Evolutionary conservation across 1,140 invertebrate genomes (phyloP), one percentile per base, ranked within the genome.

Genomic region (Colletes gigas): DNA sequence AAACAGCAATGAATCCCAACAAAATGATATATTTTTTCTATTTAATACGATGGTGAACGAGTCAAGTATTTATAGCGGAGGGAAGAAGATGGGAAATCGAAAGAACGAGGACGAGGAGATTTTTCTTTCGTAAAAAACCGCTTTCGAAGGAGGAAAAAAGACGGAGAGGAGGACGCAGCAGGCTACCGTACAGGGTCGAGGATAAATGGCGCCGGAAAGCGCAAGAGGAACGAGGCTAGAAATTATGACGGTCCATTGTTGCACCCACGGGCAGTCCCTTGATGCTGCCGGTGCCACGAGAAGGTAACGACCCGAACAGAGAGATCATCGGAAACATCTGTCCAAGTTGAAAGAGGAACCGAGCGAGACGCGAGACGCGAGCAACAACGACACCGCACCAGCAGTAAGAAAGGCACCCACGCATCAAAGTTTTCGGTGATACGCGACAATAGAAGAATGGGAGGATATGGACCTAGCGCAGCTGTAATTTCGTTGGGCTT

Each of bases 271-370:
- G 30, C 30, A 50, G 63, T 54, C 73, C 50, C 63, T 73, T 54
- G 68, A 59, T 69, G 44, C 59, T 60, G 65, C 50, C 17, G 41
- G 55, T 47, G 62, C 39, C n/a, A 62, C 55, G 41, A 60, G 41
- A 60, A 69, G 66, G 57, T 63, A 47, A 57, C 59, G 41, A 65
- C 57, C 57, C 12, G 30, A 66, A 15, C 21, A 30, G 19, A 41
- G 66, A 57, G 63, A 85, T 60, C 41, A 55, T 62, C 60, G 79
- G 30, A 59, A 89, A 87, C 88, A 89, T 88, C 88, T 89, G 88
- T 84, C 82, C 19, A 62, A 67, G 50, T 55, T 41, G 77, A 60
- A 62, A 74, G 63, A 82, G 65, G 71, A 70, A 63, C 62, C 47
- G 71, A 63, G 57, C 66, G 78, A 78, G 71, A 47, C 7, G 67